Percentiles rank a stretch among this genome's conserved stretches.
These are phyloP conservation scores for Syngnathus acus DNA, from an alignment of 2,797 vertebrate genomes.

Conservation along the genomic window DNA sequence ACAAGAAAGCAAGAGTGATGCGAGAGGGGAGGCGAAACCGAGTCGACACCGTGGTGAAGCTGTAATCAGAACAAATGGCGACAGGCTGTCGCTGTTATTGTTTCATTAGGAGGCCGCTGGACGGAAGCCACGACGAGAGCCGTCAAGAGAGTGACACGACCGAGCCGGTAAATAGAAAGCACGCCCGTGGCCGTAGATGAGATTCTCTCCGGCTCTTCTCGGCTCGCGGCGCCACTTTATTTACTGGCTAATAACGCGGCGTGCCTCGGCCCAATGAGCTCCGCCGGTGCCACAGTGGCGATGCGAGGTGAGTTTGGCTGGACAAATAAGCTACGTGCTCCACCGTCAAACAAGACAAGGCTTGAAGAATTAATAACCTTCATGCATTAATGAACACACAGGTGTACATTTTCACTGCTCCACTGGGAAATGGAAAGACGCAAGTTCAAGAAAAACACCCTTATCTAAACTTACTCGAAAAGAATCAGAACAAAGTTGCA, in stretches of 20 bases:
- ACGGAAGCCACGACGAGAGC: constrained; percentile 27
- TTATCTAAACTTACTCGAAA: neutral
- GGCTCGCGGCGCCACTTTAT: constrained; percentile 40
- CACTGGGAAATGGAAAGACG: neutral
- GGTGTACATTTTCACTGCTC: neutral
- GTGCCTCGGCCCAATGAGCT: constrained; percentile 57
- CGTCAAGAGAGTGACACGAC: constrained; percentile 7
- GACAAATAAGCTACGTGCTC: constrained; percentile 52
- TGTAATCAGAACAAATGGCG: constrained; percentile 53
- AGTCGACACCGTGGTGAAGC: constrained; percentile 20
- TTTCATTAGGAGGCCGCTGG: constrained; percentile 51
- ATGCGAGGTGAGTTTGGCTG: constrained; percentile 50
- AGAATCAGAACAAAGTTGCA: neutral
- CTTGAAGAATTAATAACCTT: constrained; percentile 44
- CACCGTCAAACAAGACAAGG: constrained; percentile 50
- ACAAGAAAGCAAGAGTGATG: constrained; percentile 19
- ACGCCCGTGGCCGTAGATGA: constrained; percentile 13
- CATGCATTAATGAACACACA: neutral
- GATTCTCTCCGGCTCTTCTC: constrained; percentile 31
- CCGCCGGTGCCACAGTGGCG: constrained; percentile 26
- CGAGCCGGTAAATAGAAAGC: constrained; percentile 39
- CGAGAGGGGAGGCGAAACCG: constrained; percentile 11
- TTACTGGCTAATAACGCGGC: constrained; percentile 56
- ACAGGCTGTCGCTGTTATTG: constrained; percentile 55
- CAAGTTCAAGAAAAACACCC: neutral